These are phyloP conservation scores for Andrena fulva DNA, from an alignment of 2,888 invertebrate species.

Conservation along the genomic window DNA sequence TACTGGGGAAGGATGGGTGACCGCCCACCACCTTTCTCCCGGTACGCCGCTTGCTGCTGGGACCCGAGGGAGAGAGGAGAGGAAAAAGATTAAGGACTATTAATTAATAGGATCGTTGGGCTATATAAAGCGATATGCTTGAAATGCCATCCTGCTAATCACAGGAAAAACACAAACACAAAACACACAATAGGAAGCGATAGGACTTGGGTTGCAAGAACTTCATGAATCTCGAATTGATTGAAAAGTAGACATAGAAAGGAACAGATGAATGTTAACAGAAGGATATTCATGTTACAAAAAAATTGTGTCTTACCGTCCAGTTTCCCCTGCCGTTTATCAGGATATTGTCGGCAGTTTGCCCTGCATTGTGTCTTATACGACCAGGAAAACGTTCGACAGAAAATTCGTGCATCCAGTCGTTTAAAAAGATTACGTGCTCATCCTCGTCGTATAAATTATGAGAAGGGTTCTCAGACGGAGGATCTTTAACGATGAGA, in stretches of 20 bases:
- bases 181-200: too few relatives aligned
- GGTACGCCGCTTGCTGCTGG: too few relatives aligned
- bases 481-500: conserved; percentile 59
- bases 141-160: too few relatives aligned
- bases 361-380: conserved; percentile 88
- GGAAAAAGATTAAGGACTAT: too few relatives aligned
- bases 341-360: conserved; percentile 92
- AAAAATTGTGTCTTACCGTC: conserved; percentile 43
- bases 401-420: conserved; percentile 87
- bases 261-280: not conserved
- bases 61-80: too few relatives aligned
- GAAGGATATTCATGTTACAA: not conserved
- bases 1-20: too few relatives aligned
- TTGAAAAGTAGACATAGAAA: too few relatives aligned
- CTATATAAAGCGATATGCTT: too few relatives aligned
- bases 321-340: conserved; percentile 92
- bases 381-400: conserved; percentile 91
- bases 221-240: not conserved
- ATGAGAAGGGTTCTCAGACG: conserved; percentile 36
- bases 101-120: too few relatives aligned
- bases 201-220: too few relatives aligned
- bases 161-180: too few relatives aligned
- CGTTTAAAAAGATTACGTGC: conserved; percentile 56
- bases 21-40: too few relatives aligned
- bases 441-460: conserved; percentile 58